phyloP scores from a whole-genome alignment of 2,888 invertebrate genomes.

The Standfussiana lucernea region DNA sequence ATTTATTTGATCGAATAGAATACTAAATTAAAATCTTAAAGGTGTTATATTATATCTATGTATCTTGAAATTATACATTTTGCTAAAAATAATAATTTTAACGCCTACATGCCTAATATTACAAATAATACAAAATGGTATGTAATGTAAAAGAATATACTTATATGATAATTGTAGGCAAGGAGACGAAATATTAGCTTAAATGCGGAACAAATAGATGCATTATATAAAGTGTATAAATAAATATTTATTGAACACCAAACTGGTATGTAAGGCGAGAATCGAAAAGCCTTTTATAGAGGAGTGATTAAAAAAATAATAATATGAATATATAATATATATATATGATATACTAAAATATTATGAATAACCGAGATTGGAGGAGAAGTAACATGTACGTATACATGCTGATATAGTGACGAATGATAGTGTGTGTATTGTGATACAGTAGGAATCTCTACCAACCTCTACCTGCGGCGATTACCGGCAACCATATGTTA shows the following conservation, averaged over 20 bases:
- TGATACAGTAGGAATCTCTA: slow-evolving; percentile 27
- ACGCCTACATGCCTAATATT: slow-evolving; percentile 53
- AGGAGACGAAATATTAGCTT: slow-evolving; percentile 59
- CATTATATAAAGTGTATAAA: slow-evolving; percentile 25
- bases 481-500: too few species aligned
- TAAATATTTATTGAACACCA: slow-evolving; percentile 14
- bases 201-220: slow-evolving; percentile 62
- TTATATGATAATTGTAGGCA: slow-evolving; percentile 46
- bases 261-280: slow-evolving; percentile 1
- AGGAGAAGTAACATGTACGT: slow-evolving; percentile 3
- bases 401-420: slow-evolving; percentile 6
- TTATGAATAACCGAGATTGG: slow-evolving; percentile 22
- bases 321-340: background rate
- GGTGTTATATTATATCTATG: slow-evolving; percentile 2
- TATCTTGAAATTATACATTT: slow-evolving; percentile 38
- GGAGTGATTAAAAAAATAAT: background rate
- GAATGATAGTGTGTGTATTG: slow-evolving; percentile 23
- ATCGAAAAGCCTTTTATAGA: slow-evolving; percentile 24
- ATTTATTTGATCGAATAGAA: background rate
- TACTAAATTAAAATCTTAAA: background rate
- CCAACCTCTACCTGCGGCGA: too few species aligned
- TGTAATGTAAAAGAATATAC: slow-evolving; percentile 22
- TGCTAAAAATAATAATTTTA: background rate
- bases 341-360: slow-evolving; percentile 15
- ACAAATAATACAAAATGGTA: slow-evolving; percentile 20